Conservation (phyloP, 2,113 vertebrate genomes). For the Bos javanicus region DNA sequence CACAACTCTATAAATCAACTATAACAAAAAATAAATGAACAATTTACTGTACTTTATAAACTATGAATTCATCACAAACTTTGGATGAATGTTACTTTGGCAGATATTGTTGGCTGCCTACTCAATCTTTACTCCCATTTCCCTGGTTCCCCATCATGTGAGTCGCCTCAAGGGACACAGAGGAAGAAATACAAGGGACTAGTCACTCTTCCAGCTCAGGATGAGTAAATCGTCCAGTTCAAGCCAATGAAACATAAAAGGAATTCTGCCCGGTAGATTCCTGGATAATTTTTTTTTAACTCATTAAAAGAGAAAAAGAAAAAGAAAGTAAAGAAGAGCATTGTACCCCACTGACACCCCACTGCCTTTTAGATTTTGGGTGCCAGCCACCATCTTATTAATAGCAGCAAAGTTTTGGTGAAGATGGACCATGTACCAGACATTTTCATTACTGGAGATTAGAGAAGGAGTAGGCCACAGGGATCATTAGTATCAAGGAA, state of each 20-base stretch:
- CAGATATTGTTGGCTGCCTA: not conserved
- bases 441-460: not conserved
- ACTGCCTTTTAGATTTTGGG: not conserved
- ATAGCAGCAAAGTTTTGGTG: not conserved
- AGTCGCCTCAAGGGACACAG: not conserved
- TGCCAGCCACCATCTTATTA: not conserved
- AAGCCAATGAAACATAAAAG: not conserved
- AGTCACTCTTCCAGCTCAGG: not conserved
- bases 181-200: not conserved
- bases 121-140: not conserved
- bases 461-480: not conserved
- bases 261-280: not conserved
- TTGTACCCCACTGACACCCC: no score
- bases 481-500: not conserved
- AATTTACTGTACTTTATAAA: not conserved
- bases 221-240: not conserved
- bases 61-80: not conserved
- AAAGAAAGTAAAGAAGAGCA: not conserved
- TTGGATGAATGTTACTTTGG: not conserved
- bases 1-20: not conserved
- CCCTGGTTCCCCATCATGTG: not conserved
- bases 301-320: not conserved
- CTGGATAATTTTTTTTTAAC: not conserved
- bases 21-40: not conserved
- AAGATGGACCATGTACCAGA: not conserved